phyloP scores from a whole-genome alignment of 2,113 vertebrate genomes.

The Callaeas wilsoni region DNA sequence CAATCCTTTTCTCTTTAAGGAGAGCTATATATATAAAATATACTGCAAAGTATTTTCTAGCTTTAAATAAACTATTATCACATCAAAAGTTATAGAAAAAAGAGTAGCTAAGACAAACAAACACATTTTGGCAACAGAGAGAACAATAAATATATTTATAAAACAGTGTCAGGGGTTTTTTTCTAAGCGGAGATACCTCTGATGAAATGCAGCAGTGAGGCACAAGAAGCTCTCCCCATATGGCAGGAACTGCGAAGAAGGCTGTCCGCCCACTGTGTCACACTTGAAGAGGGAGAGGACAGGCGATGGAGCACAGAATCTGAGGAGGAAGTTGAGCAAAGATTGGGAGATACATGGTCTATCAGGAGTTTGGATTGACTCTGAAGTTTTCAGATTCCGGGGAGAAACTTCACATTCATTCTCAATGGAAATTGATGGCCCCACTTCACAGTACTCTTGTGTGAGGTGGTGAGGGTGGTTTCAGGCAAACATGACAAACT shows the following conservation, averaged over 20 bases:
- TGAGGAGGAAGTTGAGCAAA: neutral
- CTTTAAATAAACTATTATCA: neutral
- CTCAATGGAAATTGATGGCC: neutral
- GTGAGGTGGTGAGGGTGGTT: neutral
- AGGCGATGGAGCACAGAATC: neutral
- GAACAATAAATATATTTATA: neutral
- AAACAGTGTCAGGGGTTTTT: rapidly evolving
- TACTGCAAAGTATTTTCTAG: neutral
- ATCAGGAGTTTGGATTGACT: neutral
- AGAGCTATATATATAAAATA: neutral
- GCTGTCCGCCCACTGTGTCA: neutral
- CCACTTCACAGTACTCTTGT: neutral
- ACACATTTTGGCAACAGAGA: neutral
- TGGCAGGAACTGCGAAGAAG: neutral
- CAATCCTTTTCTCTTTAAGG: neutral
- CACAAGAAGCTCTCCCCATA: neutral
- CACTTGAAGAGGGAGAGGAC: neutral
- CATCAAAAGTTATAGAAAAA: neutral
- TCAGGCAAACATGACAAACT: neutral
- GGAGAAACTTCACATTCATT: rapidly evolving
- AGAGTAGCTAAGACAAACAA: neutral
- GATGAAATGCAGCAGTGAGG: neutral
- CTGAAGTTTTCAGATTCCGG: neutral
- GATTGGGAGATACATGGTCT: neutral
- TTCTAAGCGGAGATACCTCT: too few species aligned